Evolutionary conservation across 53 echinoderm and acorn worm genomes (phyloP), one percentile per base, ranked within the genome.

Genomic region (Henricia sp.): DNA sequence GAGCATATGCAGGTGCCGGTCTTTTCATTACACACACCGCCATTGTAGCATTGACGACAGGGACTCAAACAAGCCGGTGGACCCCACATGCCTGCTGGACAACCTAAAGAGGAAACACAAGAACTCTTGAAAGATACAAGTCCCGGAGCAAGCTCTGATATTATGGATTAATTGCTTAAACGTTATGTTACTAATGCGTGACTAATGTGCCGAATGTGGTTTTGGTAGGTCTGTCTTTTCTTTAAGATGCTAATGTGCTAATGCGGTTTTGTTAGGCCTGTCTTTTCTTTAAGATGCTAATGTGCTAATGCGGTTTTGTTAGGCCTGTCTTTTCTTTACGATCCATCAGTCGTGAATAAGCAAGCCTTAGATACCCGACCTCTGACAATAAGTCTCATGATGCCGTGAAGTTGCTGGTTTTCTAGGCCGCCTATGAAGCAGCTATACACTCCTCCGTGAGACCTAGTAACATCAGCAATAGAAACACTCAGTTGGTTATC

Each of bases 41-140:
- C 90, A 76, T 90, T 90, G 77, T 72, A 72, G 57, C 90, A 90
- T 41, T 39, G 57, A 35, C 32, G 58, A 35, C 82, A 87, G 25
- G 11, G 32, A n/a, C 20, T 19, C 37, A 37, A 17, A 24, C 80
- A 80, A 21, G 68, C 40, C 2, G 59, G 85, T 21, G 6, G 23
- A 37, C 67, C 46, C 77, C 52, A 77, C 52, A 83, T 28, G 23
- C 8, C 64, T 1, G 4, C 20, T 36, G 6, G 4, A 35, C 20
- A 64, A 26, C 16, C 13, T 3, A 3, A 1, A 26, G 17, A 24
- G 13, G 12, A 1, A 10, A 6, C 33, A 12, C 8, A 2, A 16
- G 11, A 35, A 12, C 0, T 34, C 35, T 26, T 10, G 13, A 1
- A 64, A 34, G 3, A 12, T 1, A 0, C 6, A 35, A 16, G 13